Evolutionary conservation across 1,140 invertebrate genomes (phyloP).

Genomic region (Tetranychus urticae): DNA sequence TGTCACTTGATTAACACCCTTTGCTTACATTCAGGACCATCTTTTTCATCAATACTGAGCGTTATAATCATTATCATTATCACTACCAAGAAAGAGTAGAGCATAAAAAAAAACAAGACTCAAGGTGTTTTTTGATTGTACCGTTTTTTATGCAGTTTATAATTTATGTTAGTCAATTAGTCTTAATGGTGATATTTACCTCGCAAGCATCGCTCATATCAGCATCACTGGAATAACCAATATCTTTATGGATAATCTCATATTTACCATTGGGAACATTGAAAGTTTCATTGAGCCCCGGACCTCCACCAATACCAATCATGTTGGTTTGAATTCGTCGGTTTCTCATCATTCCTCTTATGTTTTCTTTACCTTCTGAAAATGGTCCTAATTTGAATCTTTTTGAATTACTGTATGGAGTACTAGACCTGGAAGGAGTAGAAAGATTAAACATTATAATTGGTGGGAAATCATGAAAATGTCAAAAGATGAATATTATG

Average conservation of each 20-base stretch:
- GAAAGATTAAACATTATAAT: background rate
- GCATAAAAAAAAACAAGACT: too few species aligned
- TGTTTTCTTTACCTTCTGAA: background rate
- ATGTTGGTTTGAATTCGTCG: background rate
- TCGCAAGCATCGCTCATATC: slow-evolving; percentile 10
- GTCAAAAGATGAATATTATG: background rate
- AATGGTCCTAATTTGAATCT: background rate
- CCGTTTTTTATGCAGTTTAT: too few species aligned
- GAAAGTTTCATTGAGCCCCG: background rate
- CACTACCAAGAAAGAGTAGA: too few species aligned
- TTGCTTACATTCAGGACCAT: too few species aligned
- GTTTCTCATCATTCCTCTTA: background rate
- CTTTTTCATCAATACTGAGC: too few species aligned
- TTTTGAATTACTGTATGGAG: background rate
- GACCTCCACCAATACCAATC: background rate
- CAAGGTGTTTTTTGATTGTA: too few species aligned
- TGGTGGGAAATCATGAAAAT: background rate
- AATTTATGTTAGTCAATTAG: too few species aligned
- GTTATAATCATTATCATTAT: too few species aligned
- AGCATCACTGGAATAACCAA: slow-evolving; percentile 10
- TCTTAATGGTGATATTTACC: background rate
- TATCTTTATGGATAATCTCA: slow-evolving; percentile 10
- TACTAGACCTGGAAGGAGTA: background rate
- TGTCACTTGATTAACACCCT: too few species aligned
- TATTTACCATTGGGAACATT: background rate